Evolutionary conservation across 2,888 invertebrate species (phyloP).

Genomic region (Yponomeuta malinellus): DNA sequence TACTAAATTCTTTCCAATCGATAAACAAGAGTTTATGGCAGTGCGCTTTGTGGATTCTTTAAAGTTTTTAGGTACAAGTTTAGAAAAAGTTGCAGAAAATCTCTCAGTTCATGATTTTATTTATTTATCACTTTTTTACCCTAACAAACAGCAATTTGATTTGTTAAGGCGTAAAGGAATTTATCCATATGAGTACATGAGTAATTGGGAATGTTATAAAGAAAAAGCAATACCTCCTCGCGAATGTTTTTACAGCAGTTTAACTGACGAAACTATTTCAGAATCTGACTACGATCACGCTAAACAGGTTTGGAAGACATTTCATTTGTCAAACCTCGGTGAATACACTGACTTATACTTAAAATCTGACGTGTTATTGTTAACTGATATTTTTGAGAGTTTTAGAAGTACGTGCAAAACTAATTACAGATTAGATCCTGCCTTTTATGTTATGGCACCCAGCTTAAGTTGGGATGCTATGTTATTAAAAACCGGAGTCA

Average conservation of each 20-base stretch:
- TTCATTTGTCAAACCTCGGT: too few species aligned
- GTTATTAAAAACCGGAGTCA: slow-evolving; percentile 18
- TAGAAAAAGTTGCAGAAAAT: slow-evolving; percentile 2
- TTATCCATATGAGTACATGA: slow-evolving; percentile 25
- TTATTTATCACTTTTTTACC: background rate
- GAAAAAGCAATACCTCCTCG: slow-evolving; percentile 18
- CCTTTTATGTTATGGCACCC: slow-evolving; percentile 25
- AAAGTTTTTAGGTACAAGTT: slow-evolving; percentile 3
- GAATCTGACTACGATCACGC: too few species aligned
- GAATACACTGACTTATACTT: too few species aligned
- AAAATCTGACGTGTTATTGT: too few species aligned
- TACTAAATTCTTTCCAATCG: slow-evolving; percentile 15
- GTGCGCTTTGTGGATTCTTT: slow-evolving; percentile 19
- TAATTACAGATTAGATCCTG: slow-evolving; percentile 27
- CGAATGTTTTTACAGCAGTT: slow-evolving; percentile 16
- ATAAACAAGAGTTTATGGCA: slow-evolving; percentile 9
- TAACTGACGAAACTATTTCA: too few species aligned
- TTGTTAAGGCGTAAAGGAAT: slow-evolving; percentile 20
- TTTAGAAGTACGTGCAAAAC: slow-evolving; percentile 25
- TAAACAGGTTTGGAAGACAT: too few species aligned
- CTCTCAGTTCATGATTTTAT: background rate
- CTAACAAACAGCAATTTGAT: background rate
- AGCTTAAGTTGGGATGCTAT: slow-evolving; percentile 27
- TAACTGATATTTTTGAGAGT: slow-evolving; percentile 19
- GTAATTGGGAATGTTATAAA: slow-evolving; percentile 10